These are phyloP conservation scores for Aldrovandia affinis DNA, from an alignment of 2,797 vertebrate species.

Conservation along the genomic window DNA sequence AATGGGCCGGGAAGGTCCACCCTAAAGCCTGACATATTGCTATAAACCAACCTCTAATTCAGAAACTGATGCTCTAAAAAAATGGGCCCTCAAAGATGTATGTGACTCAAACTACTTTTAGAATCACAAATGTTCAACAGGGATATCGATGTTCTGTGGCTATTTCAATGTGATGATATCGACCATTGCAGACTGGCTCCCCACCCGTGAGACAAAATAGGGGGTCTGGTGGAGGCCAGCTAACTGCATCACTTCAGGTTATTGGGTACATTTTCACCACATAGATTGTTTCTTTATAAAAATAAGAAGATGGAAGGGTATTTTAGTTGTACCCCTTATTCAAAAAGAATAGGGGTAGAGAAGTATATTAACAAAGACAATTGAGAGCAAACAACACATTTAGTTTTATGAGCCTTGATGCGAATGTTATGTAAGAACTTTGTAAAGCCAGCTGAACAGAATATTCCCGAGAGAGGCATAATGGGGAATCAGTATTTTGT, in stretches of 20 bases:
- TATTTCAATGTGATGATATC: slow-evolving; percentile 20
- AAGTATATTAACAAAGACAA: neutral
- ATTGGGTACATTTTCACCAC: neutral
- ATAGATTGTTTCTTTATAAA: neutral
- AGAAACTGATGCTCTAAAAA: neutral
- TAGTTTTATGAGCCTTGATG: neutral
- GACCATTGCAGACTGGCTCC: slow-evolving; percentile 26
- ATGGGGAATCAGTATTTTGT: neutral
- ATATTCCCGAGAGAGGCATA: neutral
- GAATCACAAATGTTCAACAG: neutral
- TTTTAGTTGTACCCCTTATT: slow-evolving; percentile 22
- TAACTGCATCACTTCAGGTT: neutral
- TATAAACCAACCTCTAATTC: neutral
- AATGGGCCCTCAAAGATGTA: neutral
- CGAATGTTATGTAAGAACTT: neutral
- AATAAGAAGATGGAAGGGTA: neutral
- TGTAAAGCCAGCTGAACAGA: neutral
- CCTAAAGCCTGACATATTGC: neutral
- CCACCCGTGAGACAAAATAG: slow-evolving; percentile 23
- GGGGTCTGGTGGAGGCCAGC: slow-evolving; percentile 28
- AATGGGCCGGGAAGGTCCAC: neutral
- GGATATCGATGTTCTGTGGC: neutral
- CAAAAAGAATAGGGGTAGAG: slow-evolving; percentile 2
- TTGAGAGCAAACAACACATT: neutral
- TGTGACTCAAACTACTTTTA: neutral